These are phyloP conservation scores for Stylophora pistillata DNA, from an alignment of 64 coral and sea anemone species.

Conservation along the genomic window DNA sequence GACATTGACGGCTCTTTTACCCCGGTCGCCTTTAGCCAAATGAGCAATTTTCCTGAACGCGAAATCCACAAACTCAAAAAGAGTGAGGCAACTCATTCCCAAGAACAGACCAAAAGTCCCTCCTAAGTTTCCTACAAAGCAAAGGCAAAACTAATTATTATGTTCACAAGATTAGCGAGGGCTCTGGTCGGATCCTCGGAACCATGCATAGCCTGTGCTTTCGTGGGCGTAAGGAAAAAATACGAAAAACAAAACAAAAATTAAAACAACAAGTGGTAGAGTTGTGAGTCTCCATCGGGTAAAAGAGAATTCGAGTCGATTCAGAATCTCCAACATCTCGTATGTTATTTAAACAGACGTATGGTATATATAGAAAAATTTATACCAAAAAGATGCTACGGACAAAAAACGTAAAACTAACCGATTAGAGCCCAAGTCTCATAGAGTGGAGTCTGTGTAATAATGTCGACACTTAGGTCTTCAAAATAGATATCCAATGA, in stretches of 20 bases:
- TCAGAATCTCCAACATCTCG: not conserved
- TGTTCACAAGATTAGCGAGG: no score
- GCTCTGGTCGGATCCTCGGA: no score
- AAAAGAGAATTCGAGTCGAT: no score
- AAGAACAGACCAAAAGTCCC: slow-evolving; percentile 33
- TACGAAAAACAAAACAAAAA: no score
- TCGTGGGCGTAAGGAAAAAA: no score
- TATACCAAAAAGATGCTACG: no score
- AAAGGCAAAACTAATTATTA: not conserved
- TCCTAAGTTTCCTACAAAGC: not conserved
- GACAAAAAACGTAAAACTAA: not conserved
- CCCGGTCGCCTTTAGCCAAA: not conserved
- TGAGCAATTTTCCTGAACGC: not conserved
- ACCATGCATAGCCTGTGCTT: no score
- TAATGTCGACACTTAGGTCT: slow-evolving; percentile 7
- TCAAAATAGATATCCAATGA: slow-evolving; percentile 24
- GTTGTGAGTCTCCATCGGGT: no score
- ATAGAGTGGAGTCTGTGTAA: slow-evolving; percentile 1
- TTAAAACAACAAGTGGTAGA: no score
- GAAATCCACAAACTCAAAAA: slow-evolving; percentile 16
- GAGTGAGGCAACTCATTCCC: slow-evolving; percentile 30
- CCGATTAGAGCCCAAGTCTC: slow-evolving; percentile 1
- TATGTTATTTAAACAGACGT: not conserved
- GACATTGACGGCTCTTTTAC: not conserved
- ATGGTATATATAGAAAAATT: no score